Conservation (phyloP, 2,797 vertebrate genomes). For the Erpetoichthys calabaricus region DNA sequence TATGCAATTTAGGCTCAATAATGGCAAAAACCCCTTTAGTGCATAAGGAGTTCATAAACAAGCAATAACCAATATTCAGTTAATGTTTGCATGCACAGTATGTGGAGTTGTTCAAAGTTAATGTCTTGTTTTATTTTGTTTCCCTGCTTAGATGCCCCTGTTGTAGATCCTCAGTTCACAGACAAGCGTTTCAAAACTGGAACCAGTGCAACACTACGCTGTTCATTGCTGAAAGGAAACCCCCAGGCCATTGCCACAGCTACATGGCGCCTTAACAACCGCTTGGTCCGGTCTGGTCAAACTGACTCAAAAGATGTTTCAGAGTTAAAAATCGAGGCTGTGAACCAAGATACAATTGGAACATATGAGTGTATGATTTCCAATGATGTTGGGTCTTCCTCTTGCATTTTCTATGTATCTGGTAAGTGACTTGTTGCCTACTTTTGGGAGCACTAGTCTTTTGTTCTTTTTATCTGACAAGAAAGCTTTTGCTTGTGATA, state of each 20-base stretch:
- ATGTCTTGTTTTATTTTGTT: too few species aligned
- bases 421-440: conserved; percentile 47
- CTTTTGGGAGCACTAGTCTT: too few species aligned
- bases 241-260: conserved; percentile 68
- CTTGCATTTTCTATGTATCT: conserved; percentile 78
- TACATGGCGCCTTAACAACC: conserved; percentile 71
- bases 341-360: conserved; percentile 69
- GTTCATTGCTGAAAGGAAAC: conserved; percentile 69
- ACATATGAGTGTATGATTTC: conserved; percentile 77
- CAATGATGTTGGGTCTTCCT: conserved; percentile 69
- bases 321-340: conserved; percentile 62
- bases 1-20: too few species aligned
- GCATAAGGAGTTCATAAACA: too few species aligned
- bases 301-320: conserved; percentile 65
- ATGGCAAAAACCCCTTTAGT: too few species aligned
- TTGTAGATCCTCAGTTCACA: conserved; percentile 73
- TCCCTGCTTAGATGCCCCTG: conserved; percentile 56
- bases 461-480: not conserved
- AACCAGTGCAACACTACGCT: conserved; percentile 64
- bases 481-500: too few species aligned
- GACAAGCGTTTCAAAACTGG: conserved; percentile 68
- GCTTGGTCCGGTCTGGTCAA: conserved; percentile 41
- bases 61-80: too few species aligned
- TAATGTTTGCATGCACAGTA: not conserved
- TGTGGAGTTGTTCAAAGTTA: too few species aligned